Percentiles rank a stretch among this genome's conserved stretches.
Evolutionary conservation across 1,140 invertebrate species (phyloP).

Genomic region (Drusus annulatus): DNA sequence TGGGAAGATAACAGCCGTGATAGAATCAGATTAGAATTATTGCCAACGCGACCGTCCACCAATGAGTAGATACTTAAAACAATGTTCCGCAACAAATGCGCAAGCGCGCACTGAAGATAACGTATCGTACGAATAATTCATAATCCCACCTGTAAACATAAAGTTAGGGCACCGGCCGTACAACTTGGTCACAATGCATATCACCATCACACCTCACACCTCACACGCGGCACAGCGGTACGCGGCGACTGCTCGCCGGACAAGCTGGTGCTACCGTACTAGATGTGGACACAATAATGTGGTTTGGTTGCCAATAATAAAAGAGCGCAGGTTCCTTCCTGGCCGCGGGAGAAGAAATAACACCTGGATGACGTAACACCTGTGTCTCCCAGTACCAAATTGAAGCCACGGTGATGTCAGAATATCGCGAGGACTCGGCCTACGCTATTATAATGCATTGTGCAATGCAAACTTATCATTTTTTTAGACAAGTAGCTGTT

Average conservation of each 20-base stretch:
- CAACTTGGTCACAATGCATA: no score
- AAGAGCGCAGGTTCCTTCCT: slow-evolving; percentile 1
- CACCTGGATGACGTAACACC: slow-evolving; percentile 4
- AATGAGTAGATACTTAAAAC: slow-evolving; percentile 20
- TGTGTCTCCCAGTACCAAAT: neutral
- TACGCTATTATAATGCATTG: neutral
- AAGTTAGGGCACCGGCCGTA: neutral
- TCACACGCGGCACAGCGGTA: no score
- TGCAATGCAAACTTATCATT: no score
- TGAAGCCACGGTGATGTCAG: slow-evolving; percentile 3
- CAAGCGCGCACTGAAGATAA: slow-evolving; percentile 42
- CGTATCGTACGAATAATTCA: slow-evolving; percentile 48
- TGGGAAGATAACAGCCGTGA: slow-evolving; percentile 4
- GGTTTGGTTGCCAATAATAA: neutral
- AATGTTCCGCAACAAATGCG: slow-evolving; percentile 31
- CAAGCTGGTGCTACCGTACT: neutral
- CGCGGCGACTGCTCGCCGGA: no score
- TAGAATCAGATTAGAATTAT: slow-evolving; percentile 25
- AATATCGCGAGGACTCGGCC: neutral
- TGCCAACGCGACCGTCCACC: slow-evolving; percentile 37
- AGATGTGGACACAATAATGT: neutral
- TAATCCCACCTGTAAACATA: slow-evolving; percentile 56
- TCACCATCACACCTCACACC: no score
- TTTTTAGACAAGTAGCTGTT: no score
- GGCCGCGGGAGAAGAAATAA: neutral